A percentile compares a stretch with the other conserved stretches of the same genome.
Evolutionary conservation across 1,140 invertebrate species (phyloP).

Genomic region (Orchesella cincta): DNA sequence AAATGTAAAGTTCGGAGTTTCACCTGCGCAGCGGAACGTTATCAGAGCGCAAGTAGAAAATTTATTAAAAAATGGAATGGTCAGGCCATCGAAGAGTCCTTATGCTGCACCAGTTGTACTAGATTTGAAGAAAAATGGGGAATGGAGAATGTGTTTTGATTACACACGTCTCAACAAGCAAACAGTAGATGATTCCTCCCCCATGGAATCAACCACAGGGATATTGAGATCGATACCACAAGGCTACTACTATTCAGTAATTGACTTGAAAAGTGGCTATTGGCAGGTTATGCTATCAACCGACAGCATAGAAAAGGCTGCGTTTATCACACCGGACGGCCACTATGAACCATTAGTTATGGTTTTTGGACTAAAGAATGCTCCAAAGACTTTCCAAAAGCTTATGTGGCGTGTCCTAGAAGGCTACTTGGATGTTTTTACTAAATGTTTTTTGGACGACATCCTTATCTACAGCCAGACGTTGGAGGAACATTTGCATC

Average conservation of each 20-base stretch:
- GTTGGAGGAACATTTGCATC: conserved; percentile 34
- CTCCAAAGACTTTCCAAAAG: conserved; percentile 50
- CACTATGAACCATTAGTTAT: conserved; percentile 51
- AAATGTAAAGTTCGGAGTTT: neutral
- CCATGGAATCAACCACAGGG: conserved; percentile 3
- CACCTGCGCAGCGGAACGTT: neutral
- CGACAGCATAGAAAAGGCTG: conserved; percentile 53
- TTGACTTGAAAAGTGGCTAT: neutral
- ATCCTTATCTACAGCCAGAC: conserved; percentile 44
- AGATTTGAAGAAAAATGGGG: neutral
- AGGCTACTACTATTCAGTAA: neutral
- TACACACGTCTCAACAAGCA: neutral
- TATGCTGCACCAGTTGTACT: conserved; percentile 2
- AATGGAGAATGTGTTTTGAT: neutral
- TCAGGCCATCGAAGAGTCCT: neutral
- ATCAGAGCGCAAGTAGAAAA: conserved; percentile 10
- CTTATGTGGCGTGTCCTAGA: conserved; percentile 48
- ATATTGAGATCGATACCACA: neutral
- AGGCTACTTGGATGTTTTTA: conserved; percentile 35
- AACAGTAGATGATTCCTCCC: neutral
- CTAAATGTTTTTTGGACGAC: conserved; percentile 54
- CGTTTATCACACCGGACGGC: conserved; percentile 52
- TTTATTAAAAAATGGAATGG: neutral
- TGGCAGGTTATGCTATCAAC: neutral
- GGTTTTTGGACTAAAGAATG: conserved; percentile 54